A percentile compares a stretch with the other conserved stretches of the same genome.
Conservation (phyloP, 2,113 vertebrate species). For the Hassar affinis region DNA sequence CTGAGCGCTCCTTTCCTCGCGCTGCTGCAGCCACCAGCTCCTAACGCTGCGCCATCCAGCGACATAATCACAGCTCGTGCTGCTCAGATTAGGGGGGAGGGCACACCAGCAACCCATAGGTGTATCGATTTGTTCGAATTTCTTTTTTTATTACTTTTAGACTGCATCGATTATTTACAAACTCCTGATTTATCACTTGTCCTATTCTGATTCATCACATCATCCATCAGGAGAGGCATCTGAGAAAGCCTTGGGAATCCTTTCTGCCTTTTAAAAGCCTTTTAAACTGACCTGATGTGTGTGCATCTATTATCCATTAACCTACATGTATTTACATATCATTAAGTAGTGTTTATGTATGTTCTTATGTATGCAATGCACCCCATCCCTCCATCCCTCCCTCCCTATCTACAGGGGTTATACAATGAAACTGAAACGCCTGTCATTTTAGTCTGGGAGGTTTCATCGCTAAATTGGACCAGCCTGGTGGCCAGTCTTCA, state of each 20-base stretch:
- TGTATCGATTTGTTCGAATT: constrained; percentile 30
- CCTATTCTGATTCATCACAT: not conserved
- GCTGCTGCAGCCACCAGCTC: constrained; percentile 71
- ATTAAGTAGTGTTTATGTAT: not conserved
- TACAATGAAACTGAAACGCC: no score
- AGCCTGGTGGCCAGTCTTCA: no score
- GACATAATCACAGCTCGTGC: constrained; percentile 20
- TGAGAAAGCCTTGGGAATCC: not conserved
- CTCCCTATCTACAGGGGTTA: no score
- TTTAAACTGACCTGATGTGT: not conserved
- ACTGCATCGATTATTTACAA: constrained; percentile 19
- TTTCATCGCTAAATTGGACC: no score
- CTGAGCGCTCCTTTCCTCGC: constrained; percentile 61
- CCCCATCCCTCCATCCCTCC: no score
- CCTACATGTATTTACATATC: not conserved
- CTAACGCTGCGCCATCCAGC: constrained; percentile 66
- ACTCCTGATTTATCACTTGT: not conserved
- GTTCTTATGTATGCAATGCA: not conserved
- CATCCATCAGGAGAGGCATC: not conserved
- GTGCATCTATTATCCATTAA: not conserved
- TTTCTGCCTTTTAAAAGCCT: not conserved
- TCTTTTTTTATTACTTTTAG: constrained; percentile 15
- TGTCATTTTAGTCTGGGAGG: no score
- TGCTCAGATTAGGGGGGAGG: not conserved
- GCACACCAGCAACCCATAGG: not conserved